phyloP scores from a whole-genome alignment of 2,113 vertebrate species.

The Cynoglossus semilaevis region DNA sequence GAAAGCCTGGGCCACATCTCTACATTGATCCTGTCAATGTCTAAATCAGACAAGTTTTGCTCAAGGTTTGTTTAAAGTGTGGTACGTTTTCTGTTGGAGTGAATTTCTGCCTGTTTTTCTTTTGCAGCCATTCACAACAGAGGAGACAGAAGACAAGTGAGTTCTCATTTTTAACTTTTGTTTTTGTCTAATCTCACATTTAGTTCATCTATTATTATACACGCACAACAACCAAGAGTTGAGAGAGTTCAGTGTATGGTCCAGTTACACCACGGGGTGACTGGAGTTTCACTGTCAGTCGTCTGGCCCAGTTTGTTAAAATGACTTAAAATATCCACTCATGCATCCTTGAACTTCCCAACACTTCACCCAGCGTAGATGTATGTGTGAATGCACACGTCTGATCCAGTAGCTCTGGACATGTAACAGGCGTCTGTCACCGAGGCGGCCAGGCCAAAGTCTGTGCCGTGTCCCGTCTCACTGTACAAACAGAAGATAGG shows the following conservation, averaged over 20 bases:
- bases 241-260: background rate
- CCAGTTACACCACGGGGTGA: background rate
- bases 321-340: background rate
- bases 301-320: background rate
- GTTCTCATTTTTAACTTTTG: conserved; percentile 46
- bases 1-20: too few species aligned
- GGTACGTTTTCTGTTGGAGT: background rate
- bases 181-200: background rate
- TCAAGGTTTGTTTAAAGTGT: background rate
- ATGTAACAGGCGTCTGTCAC: background rate
- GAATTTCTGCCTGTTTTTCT: conserved; percentile 26
- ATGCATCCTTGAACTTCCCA: background rate
- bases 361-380: background rate
- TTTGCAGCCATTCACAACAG: conserved; percentile 78
- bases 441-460: background rate
- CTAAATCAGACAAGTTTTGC: too few species aligned
- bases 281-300: background rate
- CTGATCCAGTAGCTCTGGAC: background rate
- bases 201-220: too few species aligned
- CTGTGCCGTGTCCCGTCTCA: background rate
- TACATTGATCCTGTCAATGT: too few species aligned
- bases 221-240: too few species aligned
- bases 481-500: background rate
- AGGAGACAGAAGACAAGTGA: conserved; percentile 94
- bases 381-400: background rate